phyloP scores from a whole-genome alignment of 2,797 vertebrate species.

The Pipistrellus pipistrellus region DNA sequence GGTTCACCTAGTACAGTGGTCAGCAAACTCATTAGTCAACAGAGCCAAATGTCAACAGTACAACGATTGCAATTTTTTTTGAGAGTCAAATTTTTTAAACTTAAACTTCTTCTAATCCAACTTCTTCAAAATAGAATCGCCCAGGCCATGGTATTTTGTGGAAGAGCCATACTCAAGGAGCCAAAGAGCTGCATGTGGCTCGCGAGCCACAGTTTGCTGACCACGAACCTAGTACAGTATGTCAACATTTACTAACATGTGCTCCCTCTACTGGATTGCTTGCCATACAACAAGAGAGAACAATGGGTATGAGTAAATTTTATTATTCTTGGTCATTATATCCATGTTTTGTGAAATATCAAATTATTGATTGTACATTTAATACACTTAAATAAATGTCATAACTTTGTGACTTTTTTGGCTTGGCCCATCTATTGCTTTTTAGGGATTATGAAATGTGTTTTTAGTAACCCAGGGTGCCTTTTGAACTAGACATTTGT shows the following conservation, averaged over 20 bases:
- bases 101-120: too few species aligned
- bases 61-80: too few species aligned
- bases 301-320: not conserved
- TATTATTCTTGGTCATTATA: not conserved
- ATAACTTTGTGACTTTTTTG: not conserved
- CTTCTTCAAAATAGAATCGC: too few species aligned
- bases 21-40: too few species aligned
- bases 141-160: too few species aligned
- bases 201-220: too few species aligned
- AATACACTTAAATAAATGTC: slow-evolving; percentile 34
- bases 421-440: not conserved
- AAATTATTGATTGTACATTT: slow-evolving; percentile 28
- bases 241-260: slow-evolving; percentile 42
- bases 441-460: not conserved
- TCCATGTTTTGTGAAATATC: not conserved
- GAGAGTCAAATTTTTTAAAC: too few species aligned
- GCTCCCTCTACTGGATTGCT: slow-evolving; percentile 68
- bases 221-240: not conserved
- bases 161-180: too few species aligned
- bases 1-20: not conserved
- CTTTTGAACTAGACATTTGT: slow-evolving; percentile 4
- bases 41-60: too few species aligned
- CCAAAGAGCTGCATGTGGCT: too few species aligned
- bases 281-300: slow-evolving; percentile 33
- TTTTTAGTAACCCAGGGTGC: not conserved